phyloP scores from a whole-genome alignment of 2,797 vertebrate species.

The Decapterus maruadsi region DNA sequence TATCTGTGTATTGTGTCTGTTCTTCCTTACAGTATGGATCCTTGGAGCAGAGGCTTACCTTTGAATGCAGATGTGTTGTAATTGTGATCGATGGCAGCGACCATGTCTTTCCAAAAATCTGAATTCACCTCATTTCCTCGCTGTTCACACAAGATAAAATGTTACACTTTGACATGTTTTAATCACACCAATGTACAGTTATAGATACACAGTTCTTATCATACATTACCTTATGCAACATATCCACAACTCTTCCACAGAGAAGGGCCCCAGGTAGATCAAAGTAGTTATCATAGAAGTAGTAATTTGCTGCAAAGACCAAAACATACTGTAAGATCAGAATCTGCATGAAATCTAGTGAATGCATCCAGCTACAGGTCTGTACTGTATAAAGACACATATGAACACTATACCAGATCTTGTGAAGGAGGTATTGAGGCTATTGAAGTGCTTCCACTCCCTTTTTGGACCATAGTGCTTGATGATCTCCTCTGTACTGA shows the following conservation, averaged over 20 bases:
- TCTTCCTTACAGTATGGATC: neutral
- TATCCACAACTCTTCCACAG: conserved; percentile 93
- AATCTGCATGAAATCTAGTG: neutral
- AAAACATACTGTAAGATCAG: conserved; percentile 49
- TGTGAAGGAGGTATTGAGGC: conserved; percentile 89
- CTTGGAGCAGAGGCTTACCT: conserved; percentile 84
- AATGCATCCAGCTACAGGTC: neutral
- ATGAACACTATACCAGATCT: conserved; percentile 88
- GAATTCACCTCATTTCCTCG: conserved; percentile 89
- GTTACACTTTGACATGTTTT: conserved; percentile 14
- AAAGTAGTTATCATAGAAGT: conserved; percentile 98
- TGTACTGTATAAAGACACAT: conserved; percentile 1
- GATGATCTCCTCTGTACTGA: conserved; percentile 88
- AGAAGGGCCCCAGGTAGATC: conserved; percentile 95
- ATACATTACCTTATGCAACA: conserved; percentile 89
- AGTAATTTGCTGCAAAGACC: conserved; percentile 91
- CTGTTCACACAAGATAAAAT: conserved; percentile 76
- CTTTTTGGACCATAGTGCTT: conserved; percentile 88
- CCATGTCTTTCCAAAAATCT: conserved; percentile 96
- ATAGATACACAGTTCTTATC: neutral
- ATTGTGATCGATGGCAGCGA: conserved; percentile 95
- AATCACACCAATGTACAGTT: neutral
- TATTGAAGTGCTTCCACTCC: conserved; percentile 93
- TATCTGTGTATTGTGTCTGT: conserved; percentile 30
- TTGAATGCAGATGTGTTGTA: conserved; percentile 97